Evolutionary conservation across 2,797 vertebrate genomes (phyloP).

Genomic region (Myotis myotis): DNA sequence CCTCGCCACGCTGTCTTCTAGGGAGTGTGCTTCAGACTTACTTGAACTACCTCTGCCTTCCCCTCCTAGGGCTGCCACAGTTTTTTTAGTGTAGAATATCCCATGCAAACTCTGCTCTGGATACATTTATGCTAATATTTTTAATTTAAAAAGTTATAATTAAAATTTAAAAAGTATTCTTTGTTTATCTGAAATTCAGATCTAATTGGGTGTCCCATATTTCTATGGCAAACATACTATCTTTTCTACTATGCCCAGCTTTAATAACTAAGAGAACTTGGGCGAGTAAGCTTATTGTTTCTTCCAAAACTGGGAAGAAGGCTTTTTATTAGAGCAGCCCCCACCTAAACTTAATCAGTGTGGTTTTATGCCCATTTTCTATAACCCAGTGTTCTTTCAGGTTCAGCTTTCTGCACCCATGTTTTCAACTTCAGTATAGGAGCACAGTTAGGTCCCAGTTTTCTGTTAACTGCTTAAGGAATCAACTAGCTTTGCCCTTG

Average conservation of each 20-base stretch:
- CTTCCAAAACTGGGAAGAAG: background rate
- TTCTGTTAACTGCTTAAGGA: background rate
- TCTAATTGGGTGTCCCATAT: background rate
- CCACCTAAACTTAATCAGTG: background rate
- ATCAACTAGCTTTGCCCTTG: background rate
- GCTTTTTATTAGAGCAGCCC: background rate
- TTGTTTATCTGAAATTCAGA: background rate
- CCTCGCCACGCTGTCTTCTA: background rate
- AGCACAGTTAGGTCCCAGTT: background rate
- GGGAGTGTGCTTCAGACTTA: background rate
- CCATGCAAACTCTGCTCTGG: background rate
- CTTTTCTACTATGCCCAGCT: background rate
- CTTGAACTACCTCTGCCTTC: background rate
- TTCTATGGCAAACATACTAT: background rate
- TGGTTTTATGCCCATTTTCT: background rate
- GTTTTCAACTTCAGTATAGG: background rate
- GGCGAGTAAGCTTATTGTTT: background rate
- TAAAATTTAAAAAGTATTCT: background rate
- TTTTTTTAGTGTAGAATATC: background rate
- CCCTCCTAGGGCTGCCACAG: background rate
- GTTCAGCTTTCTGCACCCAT: background rate
- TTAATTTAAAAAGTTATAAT: background rate
- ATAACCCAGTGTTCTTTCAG: background rate
- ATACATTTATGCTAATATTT: background rate
- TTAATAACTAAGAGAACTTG: background rate